Evolutionary conservation across 1,140 invertebrate genomes (phyloP).

Genomic region (Sesamia nonagrioides): DNA sequence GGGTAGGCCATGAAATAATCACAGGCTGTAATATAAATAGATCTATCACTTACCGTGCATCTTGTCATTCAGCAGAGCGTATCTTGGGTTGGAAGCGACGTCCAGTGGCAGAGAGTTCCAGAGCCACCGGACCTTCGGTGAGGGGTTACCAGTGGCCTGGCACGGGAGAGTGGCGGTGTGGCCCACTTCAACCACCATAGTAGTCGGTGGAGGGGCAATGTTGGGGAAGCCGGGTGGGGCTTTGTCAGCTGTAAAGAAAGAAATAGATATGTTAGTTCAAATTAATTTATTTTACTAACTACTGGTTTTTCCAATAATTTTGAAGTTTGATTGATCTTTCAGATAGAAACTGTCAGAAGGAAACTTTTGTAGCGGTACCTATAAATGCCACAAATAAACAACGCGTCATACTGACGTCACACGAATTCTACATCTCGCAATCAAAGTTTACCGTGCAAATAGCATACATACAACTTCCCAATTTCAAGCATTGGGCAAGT

Average conservation of each 20-base stretch:
- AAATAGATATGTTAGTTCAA: neutral
- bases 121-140: constrained; percentile 96
- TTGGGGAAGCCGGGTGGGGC: constrained; percentile 96
- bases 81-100: constrained; percentile 93
- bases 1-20: neutral
- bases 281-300: too few relatives aligned
- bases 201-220: constrained; percentile 93
- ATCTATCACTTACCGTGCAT: constrained; percentile 90
- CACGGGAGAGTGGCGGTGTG: constrained; percentile 96
- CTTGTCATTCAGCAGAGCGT: constrained; percentile 93
- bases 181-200: constrained; percentile 98
- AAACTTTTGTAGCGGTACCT: too few relatives aligned
- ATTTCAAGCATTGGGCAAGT: too few relatives aligned
- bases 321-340: too few relatives aligned
- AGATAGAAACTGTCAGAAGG: too few relatives aligned
- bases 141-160: constrained; percentile 94
- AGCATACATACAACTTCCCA: too few relatives aligned
- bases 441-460: too few relatives aligned
- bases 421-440: too few relatives aligned
- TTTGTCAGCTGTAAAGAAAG: constrained; percentile 92
- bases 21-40: neutral
- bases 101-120: constrained; percentile 96
- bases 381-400: too few relatives aligned
- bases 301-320: too few relatives aligned
- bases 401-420: too few relatives aligned